A percentile compares a stretch with the other conserved stretches of the same genome.
Conservation (phyloP, 2,113 vertebrate species). For the Istiophorus platypterus region DNA sequence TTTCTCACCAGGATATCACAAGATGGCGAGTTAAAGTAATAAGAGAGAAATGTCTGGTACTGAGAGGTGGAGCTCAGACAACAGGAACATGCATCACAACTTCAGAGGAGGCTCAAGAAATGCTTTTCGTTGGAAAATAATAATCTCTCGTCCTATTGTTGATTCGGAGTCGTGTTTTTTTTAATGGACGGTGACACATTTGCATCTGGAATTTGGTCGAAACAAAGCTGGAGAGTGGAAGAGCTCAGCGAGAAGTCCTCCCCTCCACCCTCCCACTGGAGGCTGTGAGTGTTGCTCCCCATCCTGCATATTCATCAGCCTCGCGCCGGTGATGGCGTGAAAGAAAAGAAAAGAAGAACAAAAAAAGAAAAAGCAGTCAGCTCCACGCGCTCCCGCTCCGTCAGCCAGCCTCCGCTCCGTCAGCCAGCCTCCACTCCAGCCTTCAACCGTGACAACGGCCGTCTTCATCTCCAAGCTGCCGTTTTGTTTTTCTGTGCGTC, state of each 20-base stretch:
- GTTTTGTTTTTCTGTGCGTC: slow-evolving; percentile 46
- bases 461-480: slow-evolving; percentile 71
- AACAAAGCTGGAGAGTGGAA: slow-evolving; percentile 15
- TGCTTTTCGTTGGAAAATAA: neutral
- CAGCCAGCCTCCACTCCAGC: slow-evolving; percentile 65
- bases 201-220: slow-evolving; percentile 6
- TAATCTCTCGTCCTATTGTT: neutral
- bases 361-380: slow-evolving; percentile 68
- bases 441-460: slow-evolving; percentile 69
- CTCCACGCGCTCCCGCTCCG: slow-evolving; percentile 78
- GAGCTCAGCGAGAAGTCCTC: slow-evolving; percentile 5
- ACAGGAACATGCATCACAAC: neutral
- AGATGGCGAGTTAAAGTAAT: neutral
- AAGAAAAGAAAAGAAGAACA: slow-evolving; percentile 24
- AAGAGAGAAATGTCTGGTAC: neutral
- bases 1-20: neutral
- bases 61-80: too few relatives aligned
- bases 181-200: neutral
- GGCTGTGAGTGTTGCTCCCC: slow-evolving; percentile 51
- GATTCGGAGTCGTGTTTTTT: neutral
- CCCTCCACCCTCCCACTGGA: slow-evolving; percentile 4
- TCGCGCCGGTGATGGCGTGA: slow-evolving; percentile 73
- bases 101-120: neutral
- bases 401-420: slow-evolving; percentile 78
- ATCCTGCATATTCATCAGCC: slow-evolving; percentile 77